These are phyloP conservation scores for Eulemur rufifrons DNA, from an alignment of 2,113 vertebrate species.

Conservation along the genomic window DNA sequence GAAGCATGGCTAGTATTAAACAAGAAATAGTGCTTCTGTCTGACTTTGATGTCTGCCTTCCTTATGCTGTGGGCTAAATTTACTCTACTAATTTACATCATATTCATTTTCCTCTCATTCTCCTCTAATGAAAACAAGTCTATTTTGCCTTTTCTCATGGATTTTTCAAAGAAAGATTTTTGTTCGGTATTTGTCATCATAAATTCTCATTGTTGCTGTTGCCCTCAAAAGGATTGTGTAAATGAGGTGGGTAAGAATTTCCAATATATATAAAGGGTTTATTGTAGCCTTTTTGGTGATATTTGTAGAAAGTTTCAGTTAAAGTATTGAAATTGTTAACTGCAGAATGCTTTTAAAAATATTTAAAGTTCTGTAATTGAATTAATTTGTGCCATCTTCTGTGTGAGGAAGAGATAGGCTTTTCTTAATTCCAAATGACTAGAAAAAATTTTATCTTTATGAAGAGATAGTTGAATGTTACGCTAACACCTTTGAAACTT, in stretches of 20 bases:
- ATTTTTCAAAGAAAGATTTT: conserved; percentile 87
- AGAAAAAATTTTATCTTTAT: conserved; percentile 16
- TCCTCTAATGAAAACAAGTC: conserved; percentile 36
- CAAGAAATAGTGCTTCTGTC: conserved; percentile 72
- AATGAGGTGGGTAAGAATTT: conserved; percentile 85
- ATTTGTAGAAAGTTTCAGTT: neutral
- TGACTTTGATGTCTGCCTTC: conserved; percentile 76
- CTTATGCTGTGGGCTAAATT: conserved; percentile 84
- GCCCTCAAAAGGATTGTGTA: conserved; percentile 82
- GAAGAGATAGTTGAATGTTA: conserved; percentile 20
- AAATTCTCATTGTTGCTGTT: conserved; percentile 88
- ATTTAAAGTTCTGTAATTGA: conserved; percentile 8
- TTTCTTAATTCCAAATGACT: conserved; percentile 53
- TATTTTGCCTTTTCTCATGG: conserved; percentile 81
- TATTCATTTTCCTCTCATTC: neutral
- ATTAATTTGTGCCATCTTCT: conserved; percentile 16
- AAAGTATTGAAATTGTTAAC: neutral
- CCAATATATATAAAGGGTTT: neutral
- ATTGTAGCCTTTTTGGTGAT: conserved; percentile 43
- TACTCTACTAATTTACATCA: conserved; percentile 28
- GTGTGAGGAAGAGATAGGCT: neutral
- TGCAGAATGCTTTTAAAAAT: conserved; percentile 53
- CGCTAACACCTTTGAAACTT: neutral
- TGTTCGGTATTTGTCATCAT: conserved; percentile 87
- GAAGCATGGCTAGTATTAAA: conserved; percentile 59